These are phyloP conservation scores for Oxyruncus cristatus DNA, from an alignment of 2,113 vertebrate genomes.

Conservation along the genomic window DNA sequence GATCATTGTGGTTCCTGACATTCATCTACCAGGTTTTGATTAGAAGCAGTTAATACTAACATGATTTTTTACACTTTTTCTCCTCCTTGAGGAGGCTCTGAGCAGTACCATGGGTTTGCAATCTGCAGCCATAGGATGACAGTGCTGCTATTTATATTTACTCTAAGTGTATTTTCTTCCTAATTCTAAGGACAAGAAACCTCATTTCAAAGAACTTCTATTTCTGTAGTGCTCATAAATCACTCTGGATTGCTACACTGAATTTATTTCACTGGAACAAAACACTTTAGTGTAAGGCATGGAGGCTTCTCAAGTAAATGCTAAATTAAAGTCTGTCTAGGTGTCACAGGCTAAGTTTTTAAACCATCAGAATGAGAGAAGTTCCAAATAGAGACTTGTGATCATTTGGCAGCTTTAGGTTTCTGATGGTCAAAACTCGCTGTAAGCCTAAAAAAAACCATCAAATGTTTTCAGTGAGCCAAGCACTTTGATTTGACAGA, in stretches of 20 bases:
- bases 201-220: not conserved
- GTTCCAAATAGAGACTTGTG: not conserved
- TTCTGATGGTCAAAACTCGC: not conserved
- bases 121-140: not conserved
- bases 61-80: not conserved
- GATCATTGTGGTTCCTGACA: not conserved
- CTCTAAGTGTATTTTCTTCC: not conserved
- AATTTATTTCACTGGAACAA: conserved; percentile 4
- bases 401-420: not conserved
- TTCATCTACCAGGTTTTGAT: not conserved
- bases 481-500: not conserved
- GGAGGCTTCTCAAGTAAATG: not conserved
- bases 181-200: not conserved
- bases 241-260: not conserved
- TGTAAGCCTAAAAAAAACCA: not conserved
- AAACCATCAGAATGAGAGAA: not conserved
- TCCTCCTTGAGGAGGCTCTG: not conserved
- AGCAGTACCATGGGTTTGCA: not conserved
- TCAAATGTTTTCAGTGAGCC: not conserved
- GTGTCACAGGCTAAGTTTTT: not conserved
- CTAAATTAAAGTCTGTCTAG: not conserved
- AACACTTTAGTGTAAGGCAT: not conserved
- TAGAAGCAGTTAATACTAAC: not conserved
- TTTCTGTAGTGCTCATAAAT: not conserved
- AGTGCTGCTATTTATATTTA: not conserved